phyloP scores from a whole-genome alignment of 2,888 invertebrate species.

The Coleophora deauratella region DNA sequence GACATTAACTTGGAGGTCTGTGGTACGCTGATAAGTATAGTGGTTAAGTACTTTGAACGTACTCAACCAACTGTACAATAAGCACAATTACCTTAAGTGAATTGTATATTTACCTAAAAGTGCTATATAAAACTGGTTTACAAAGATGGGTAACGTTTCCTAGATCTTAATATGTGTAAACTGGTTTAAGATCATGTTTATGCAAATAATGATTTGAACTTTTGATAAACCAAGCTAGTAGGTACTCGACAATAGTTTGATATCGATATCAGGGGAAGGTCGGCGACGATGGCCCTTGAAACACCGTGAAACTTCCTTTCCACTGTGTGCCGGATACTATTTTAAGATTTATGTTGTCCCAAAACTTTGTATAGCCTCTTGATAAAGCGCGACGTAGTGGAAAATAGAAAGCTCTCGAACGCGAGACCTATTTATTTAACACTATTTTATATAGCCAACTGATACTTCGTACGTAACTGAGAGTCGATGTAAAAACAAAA shows the following conservation, averaged over 20 bases:
- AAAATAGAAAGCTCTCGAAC: slow-evolving; percentile 24
- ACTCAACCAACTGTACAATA: no score
- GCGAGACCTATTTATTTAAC: neutral
- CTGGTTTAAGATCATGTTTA: no score
- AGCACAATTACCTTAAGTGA: no score
- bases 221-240: slow-evolving; percentile 12
- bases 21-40: no score
- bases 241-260: slow-evolving; percentile 10
- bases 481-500: neutral
- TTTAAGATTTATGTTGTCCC: slow-evolving; percentile 40
- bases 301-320: slow-evolving; percentile 34
- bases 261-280: slow-evolving; percentile 20
- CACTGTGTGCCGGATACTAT: slow-evolving; percentile 29
- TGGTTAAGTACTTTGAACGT: no score
- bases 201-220: no score
- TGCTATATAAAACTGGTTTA: no score
- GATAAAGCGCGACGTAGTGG: slow-evolving; percentile 33
- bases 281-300: slow-evolving; percentile 28
- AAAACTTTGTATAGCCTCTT: slow-evolving; percentile 34
- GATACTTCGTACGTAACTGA: neutral
- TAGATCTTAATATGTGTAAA: no score
- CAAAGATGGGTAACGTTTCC: no score
- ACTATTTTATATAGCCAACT: neutral
- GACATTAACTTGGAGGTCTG: no score
- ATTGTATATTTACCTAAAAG: no score